phyloP scores from a whole-genome alignment of 2,888 invertebrate genomes.

The Metalampra italica region DNA sequence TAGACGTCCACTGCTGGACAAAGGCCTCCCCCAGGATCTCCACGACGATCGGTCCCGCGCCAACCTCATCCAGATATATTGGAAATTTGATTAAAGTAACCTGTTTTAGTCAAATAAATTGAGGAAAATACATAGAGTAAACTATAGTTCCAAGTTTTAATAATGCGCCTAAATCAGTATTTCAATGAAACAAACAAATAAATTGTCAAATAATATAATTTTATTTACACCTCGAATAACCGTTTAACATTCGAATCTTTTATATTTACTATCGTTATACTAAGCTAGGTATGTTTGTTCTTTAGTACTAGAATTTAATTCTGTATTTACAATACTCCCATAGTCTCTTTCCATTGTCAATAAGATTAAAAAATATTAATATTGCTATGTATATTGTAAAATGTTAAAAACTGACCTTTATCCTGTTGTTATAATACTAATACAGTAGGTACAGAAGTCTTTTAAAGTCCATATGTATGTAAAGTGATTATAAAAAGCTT shows the following conservation, averaged over 20 bases:
- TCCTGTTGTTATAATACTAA: no score
- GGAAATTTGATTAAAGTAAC: no score
- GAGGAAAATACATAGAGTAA: no score
- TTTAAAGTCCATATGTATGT: no score
- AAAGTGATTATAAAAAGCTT: background rate
- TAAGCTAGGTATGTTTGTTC: slow-evolving; percentile 27
- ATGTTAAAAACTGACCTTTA: background rate
- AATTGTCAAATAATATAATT: slow-evolving; percentile 71
- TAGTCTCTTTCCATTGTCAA: background rate
- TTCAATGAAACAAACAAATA: slow-evolving; percentile 30
- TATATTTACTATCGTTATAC: slow-evolving; percentile 31
- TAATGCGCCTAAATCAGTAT: no score
- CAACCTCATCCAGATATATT: no score
- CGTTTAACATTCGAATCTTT: slow-evolving; percentile 49
- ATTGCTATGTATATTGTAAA: background rate
- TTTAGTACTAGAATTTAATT: slow-evolving; percentile 13
- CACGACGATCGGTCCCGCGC: no score
- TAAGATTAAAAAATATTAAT: background rate
- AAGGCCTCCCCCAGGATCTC: no score
- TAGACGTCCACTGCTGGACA: no score
- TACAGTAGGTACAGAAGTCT: no score
- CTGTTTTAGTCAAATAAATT: no score
- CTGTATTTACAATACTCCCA: slow-evolving; percentile 9
- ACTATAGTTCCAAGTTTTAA: no score
- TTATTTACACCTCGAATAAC: slow-evolving; percentile 72